Conservation (phyloP, 1,140 invertebrate genomes). For the Drosophila suzukii region DNA sequence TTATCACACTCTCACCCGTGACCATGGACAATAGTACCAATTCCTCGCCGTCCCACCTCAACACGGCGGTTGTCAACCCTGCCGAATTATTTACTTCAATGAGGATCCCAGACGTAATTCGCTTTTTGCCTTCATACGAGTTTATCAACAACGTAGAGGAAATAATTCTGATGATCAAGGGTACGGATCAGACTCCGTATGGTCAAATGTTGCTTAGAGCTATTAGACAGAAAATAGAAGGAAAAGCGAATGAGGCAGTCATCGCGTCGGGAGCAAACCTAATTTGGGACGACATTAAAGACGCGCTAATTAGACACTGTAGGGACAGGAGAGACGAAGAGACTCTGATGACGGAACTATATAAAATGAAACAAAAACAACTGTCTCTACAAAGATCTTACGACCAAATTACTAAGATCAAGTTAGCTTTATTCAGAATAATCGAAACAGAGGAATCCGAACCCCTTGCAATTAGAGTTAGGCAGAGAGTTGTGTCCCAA, state of each 20-base stretch:
- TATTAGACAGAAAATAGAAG: not conserved
- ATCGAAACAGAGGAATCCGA: not conserved
- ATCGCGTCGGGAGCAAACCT: not conserved
- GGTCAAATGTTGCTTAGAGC: not conserved
- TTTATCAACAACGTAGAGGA: not conserved
- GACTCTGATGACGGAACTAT: not conserved
- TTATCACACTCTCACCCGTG: too few species aligned
- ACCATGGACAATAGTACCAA: too few species aligned
- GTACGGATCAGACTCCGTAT: not conserved
- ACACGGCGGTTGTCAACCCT: too few species aligned
- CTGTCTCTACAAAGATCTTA: not conserved
- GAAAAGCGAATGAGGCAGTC: not conserved
- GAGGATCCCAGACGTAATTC: too few species aligned
- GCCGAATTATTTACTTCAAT: too few species aligned
- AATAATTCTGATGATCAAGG: not conserved
- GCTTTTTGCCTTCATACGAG: not conserved
- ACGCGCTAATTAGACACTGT: not conserved
- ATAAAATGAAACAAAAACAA: not conserved
- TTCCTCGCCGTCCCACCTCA: too few species aligned
- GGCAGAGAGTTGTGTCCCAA: not conserved
- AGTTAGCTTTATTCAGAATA: not conserved
- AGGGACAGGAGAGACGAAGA: slow-evolving; percentile 8
- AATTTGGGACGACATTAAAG: not conserved
- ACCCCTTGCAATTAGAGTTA: not conserved
- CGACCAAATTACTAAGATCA: not conserved